These are phyloP conservation scores for Gallinago paraguaiae DNA, from an alignment of 2,113 vertebrate species.

Conservation along the genomic window DNA sequence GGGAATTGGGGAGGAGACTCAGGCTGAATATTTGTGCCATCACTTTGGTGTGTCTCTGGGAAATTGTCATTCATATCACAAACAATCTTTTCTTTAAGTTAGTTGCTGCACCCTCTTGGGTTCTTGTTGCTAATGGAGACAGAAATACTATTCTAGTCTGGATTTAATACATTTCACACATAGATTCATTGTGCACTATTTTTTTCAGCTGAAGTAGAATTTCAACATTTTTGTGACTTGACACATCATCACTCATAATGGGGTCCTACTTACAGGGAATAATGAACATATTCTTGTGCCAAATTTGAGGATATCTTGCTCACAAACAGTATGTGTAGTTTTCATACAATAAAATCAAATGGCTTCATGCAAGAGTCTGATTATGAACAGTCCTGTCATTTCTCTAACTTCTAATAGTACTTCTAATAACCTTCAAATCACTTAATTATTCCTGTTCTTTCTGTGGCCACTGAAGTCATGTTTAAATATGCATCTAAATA, in stretches of 20 bases:
- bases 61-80: constrained; percentile 71
- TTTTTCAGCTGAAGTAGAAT: constrained; percentile 67
- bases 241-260: constrained; percentile 71
- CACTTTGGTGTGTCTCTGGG: constrained; percentile 1
- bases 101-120: constrained; percentile 31
- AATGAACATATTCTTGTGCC: constrained; percentile 17
- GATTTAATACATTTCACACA: constrained; percentile 73
- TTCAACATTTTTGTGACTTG: constrained; percentile 72
- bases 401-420: not conserved
- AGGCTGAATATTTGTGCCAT: not conserved
- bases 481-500: not conserved
- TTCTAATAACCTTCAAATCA: constrained; percentile 1
- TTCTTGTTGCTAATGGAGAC: constrained; percentile 72
- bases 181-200: constrained; percentile 50
- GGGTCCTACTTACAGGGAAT: constrained; percentile 33
- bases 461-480: not conserved
- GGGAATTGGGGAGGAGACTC: not conserved
- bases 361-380: not conserved
- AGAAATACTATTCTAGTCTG: constrained; percentile 74
- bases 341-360: constrained; percentile 47
- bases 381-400: constrained; percentile 35
- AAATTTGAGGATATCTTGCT: constrained; percentile 52
- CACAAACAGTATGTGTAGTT: constrained; percentile 60
- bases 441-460: not conserved
- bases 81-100: constrained; percentile 55